Evolutionary conservation across 2,113 vertebrate species (phyloP), one percentile per base, ranked within the genome.

Genomic region (Peromyscus polionotus): DNA sequence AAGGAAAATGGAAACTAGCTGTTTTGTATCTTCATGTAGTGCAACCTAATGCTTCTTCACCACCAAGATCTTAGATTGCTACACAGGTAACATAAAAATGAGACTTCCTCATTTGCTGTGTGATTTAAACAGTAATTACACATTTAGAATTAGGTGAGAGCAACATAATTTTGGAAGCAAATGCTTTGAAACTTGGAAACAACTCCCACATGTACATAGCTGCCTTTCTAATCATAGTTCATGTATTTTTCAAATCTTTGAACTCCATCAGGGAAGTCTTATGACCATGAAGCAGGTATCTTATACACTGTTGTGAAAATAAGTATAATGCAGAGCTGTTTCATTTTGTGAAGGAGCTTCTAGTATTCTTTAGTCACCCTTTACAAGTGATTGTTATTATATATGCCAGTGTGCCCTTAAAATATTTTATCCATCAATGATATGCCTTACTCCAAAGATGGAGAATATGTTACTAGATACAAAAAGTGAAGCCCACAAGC

Each of bases 361-460:
- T 70, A 70, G 22, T 54, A 12, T 51, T 91, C 12, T 86, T 75
- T 24, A 63, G 16, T 48, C 48, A 87, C 77, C 13, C 16, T 88
- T 84, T n/a, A n/a, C 67, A 87, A 79, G 59, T 91, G 59, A 68
- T 86, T 81, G 76, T 70, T 59, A 75, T 63, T 94, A 57, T 33
- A 20, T 48, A 42, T 92, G 42, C 9, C 19, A 63, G 9, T n/a
- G 7, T 10, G 93, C 73, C 54, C 85, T 96, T 87, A 89, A 93
- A 97, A 88, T 61, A 72, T 96, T n/a, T 65, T 72, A 75, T 54
- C 20, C 22, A 19, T 48, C 48, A 54, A 96, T 81, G n/a, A 42
- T 31, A 57, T 70, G n/a, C 24, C 20, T 72, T 63, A 31, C 68
- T 87, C 67, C 20, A 67, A 77, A 12, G 19, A 96, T 84, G 75